Base-by-base conservation (phyloP, 1,140 invertebrate genomes). In the Orchesella cincta region DNA sequence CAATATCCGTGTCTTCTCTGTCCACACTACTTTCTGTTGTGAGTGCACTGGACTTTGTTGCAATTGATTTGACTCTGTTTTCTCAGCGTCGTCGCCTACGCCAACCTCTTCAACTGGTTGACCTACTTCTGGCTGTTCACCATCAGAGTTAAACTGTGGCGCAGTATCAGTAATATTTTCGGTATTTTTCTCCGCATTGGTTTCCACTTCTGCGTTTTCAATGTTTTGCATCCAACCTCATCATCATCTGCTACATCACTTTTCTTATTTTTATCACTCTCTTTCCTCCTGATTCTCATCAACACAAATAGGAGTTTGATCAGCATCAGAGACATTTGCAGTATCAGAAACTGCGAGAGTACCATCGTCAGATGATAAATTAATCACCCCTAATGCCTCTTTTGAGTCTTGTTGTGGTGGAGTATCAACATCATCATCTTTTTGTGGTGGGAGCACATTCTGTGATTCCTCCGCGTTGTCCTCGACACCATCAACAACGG, bases 121-220 rank as follows among this genome's bases (percentile, higher is more conserved):
- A 57, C 52, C 52, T 26, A 57, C 52, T 57, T 57, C 52, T 26
- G 8, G 14, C 3, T 57, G 12, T 26, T 57, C 14, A n/a, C n/a
- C n/a, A n/a, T n/a, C n/a, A n/a, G n/a, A n/a, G n/a, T n/a, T n/a
- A n/a, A n/a, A n/a, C 23, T 57, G 52, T 57, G 52, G 52, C 52
- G 52, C 52, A 57, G 52, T 57, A n/a, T n/a, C n/a, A n/a, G 3
- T 57, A 26, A 23, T 23, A 57, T 57, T 57, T 57, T 8, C 8
- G 52, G 52, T 57, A 57, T 57, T 57, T 57, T 57, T 57, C 52
- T 57, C 52, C 52, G 52, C 52, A 57, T 57, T 57, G 12, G 39
- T 46, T 46, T 46, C 39, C 18, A 5, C 39, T 46, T 46, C n/a
- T n/a, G n/a, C 39, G 5, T 46, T 46, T 46, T 46, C 39, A 46